Evolutionary conservation across 1,140 invertebrate species (phyloP), one percentile per base, ranked within the genome.

Genomic region (Chlorops oryzae): DNA sequence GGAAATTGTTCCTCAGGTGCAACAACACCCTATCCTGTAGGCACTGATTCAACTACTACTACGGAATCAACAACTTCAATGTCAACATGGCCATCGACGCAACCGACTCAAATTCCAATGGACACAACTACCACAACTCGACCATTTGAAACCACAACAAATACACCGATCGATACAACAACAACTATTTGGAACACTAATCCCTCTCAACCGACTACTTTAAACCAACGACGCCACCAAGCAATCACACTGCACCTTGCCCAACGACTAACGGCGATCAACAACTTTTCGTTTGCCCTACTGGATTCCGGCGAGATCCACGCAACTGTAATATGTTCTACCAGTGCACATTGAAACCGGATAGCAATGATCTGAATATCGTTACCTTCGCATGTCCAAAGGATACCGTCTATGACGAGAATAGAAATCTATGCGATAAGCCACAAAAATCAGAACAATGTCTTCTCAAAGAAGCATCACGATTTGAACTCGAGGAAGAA

Each of bases 271-370:
- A 77, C 28, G 79, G 81, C 5, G 81, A 86, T 49, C 87, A 90
- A 73, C 75, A 83, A 48, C 68, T 80, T 5, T 77, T 85, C 39
- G 80, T 87, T 4, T 90, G 88, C 63, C 87, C 87, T 13, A 87
- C 86, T 27, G 87, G 86, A 27, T 90, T 90, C 72, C 79, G 78
- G 59, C 79, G 87, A 54, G 87, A 92, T 77, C 86, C 88, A 0
- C 85, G 88, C 65, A 83, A 87, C 59, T 92, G 89, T 61, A 86
- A 90, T 63, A 67, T 87, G 35, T 88, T 90, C 72, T 91, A 91
- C 59, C 87, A 91, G 66, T 91, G 88, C 63, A 84, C 81, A 13
- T 77, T 77, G 50, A 78, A 79, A 43, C 68, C 77, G 1, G 73
- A 81, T 18, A 80, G 72, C 27, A 80, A 82, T 60, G 82, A 89